Conservation (phyloP, 2,113 vertebrate species). For the Cebidichthys violaceus region DNA sequence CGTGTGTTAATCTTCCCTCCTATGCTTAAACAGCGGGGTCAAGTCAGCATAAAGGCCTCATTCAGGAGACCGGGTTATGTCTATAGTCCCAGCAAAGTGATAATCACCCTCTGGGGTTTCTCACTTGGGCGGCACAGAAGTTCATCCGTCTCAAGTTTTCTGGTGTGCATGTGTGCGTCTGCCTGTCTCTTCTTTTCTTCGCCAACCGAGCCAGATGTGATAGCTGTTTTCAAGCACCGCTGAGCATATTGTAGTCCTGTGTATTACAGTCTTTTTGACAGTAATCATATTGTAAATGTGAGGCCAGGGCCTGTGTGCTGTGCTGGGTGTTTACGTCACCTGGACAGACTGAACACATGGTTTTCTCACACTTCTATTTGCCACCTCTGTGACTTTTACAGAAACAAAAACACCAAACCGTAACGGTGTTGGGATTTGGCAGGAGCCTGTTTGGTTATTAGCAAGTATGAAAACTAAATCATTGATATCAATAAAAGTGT, state of each 20-base stretch:
- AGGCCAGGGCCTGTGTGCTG: constrained; percentile 1
- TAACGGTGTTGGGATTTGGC: background rate
- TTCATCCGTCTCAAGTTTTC: constrained; percentile 42
- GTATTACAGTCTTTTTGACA: background rate
- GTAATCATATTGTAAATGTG: background rate
- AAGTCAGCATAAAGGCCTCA: constrained; percentile 5
- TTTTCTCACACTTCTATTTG: constrained; percentile 34
- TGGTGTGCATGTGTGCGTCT: background rate
- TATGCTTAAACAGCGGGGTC: background rate
- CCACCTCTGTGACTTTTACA: constrained; percentile 6
- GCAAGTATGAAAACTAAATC: too few species aligned
- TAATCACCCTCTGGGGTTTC: constrained; percentile 24
- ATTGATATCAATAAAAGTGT: too few species aligned
- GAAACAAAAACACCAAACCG: background rate
- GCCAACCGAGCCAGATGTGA: background rate
- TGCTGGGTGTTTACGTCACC: constrained; percentile 15
- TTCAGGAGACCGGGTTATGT: constrained; percentile 16
- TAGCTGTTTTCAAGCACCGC: background rate
- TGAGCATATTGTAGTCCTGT: too few species aligned
- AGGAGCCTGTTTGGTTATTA: too few species aligned
- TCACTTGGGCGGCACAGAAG: constrained; percentile 9
- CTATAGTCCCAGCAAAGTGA: constrained; percentile 28
- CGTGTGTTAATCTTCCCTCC: background rate
- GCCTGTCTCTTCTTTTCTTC: background rate
- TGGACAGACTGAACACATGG: background rate